Conservation (phyloP, 2,113 vertebrate genomes). For the Microcebus tavaratra region DNA sequence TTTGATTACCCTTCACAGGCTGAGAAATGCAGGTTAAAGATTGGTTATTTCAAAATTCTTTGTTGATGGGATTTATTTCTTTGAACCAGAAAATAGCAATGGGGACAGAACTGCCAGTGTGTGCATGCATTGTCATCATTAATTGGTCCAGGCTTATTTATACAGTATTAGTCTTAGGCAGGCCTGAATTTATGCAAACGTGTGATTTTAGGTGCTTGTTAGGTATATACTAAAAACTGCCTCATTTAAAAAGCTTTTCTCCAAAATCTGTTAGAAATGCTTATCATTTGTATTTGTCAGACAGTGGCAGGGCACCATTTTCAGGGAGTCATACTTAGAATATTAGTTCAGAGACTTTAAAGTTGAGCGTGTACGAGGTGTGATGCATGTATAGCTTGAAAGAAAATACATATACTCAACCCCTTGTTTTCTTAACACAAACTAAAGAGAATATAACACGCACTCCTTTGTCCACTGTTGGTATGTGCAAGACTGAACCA, state of each 20-base stretch:
- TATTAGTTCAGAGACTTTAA: slow-evolving; percentile 4
- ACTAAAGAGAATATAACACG: neutral
- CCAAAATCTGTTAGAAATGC: neutral
- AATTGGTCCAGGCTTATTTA: neutral
- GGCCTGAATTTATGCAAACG: neutral
- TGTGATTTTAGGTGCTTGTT: neutral
- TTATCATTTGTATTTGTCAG: neutral
- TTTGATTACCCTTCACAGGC: neutral
- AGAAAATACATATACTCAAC: neutral
- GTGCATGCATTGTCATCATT: neutral
- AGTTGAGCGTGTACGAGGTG: neutral
- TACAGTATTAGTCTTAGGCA: neutral
- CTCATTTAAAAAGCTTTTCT: neutral
- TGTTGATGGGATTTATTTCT: neutral
- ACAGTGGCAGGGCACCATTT: neutral
- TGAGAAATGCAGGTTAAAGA: neutral
- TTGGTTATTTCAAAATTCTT: slow-evolving; percentile 15
- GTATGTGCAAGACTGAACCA: neutral
- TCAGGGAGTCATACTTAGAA: neutral
- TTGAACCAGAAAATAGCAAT: neutral
- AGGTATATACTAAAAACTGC: neutral
- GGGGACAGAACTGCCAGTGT: neutral
- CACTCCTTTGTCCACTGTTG: neutral
- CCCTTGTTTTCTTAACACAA: slow-evolving; percentile 13
- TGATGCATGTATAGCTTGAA: neutral